phyloP scores from a whole-genome alignment of 1,140 invertebrate genomes.

The Arion vulgaris region DNA sequence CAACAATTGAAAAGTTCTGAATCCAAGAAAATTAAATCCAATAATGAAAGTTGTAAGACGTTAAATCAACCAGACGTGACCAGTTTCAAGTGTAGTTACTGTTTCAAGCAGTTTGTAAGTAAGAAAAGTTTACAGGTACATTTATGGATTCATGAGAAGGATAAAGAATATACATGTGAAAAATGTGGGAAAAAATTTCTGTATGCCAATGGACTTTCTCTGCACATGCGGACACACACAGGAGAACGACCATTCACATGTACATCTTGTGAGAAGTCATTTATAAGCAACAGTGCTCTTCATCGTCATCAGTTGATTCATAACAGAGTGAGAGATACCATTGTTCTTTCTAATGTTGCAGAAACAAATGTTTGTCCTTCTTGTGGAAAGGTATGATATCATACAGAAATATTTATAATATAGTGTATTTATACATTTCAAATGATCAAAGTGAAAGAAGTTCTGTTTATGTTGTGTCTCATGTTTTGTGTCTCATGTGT shows the following conservation, averaged over 20 bases:
- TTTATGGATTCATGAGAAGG: background rate
- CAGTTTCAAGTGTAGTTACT: background rate
- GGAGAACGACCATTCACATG: background rate
- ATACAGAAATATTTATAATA: too few relatives aligned
- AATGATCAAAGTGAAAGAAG: too few relatives aligned
- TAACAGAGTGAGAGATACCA: background rate
- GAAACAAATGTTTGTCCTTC: background rate
- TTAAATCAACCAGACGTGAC: background rate
- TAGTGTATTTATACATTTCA: too few relatives aligned
- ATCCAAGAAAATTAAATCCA: background rate
- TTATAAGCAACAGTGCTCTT: background rate
- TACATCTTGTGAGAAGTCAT: background rate
- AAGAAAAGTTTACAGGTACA: background rate
- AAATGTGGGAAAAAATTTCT: background rate
- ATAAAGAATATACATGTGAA: slow-evolving; percentile 12
- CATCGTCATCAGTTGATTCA: background rate
- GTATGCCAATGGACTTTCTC: background rate
- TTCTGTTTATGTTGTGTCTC: too few relatives aligned
- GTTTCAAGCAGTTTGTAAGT: background rate
- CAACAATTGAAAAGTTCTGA: background rate
- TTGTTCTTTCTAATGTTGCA: background rate
- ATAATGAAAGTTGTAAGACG: background rate
- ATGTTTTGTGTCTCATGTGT: too few relatives aligned
- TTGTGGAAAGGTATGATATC: slow-evolving; percentile 8
- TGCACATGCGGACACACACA: background rate